Base-by-base conservation (phyloP, 2,113 vertebrate species). In the Cepphus grylle region DNA sequence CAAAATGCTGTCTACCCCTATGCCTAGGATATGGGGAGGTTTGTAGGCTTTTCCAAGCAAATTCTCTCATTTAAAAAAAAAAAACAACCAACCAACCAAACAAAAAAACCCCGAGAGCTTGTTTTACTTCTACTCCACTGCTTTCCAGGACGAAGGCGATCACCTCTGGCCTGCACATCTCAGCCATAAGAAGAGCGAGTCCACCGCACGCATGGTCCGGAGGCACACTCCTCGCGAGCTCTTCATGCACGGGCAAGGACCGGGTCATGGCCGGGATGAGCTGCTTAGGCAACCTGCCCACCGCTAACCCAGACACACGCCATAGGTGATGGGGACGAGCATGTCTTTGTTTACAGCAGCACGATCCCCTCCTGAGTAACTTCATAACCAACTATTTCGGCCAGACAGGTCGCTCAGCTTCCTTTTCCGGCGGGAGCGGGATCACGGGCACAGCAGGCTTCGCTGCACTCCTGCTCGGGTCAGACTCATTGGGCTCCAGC, bases 401-500 rank as follows among this genome's bases (percentile, higher is more conserved):
- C 58, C 71, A 47, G 26, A 27, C 0, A 5, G 30, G 22, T 15
- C 4, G 0, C 34, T 29, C 5, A 27, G 40, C 25, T 11, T n/a
- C 11, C 4, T 82, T 29, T 15, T 36, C 29, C 1, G 0, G 29
- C 15, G 25, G 20, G 9, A 23, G 2, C 3, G 0, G 30, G 21
- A 77, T 45, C 49, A 52, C 8, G 0, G 26, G 10, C 26, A 26
- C 32, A 12, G 6, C 8, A 5, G 18, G 53, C 32, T 53, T 49
- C 2, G 0, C 30, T 20, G n/a, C n/a, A 18, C 7, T 0, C 1
- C 0, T 21, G 26, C 62, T 87, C 36, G 15, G 36, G 34, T 29
- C 43, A 50, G 34, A 40, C 38, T 65, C 16, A 6, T 15, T 3
- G 18, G 42, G 42, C 27, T 82, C 27, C 62, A 49, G 26, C 1